Base-by-base conservation (phyloP, 2,113 vertebrate species). In the Felis chaus region DNA sequence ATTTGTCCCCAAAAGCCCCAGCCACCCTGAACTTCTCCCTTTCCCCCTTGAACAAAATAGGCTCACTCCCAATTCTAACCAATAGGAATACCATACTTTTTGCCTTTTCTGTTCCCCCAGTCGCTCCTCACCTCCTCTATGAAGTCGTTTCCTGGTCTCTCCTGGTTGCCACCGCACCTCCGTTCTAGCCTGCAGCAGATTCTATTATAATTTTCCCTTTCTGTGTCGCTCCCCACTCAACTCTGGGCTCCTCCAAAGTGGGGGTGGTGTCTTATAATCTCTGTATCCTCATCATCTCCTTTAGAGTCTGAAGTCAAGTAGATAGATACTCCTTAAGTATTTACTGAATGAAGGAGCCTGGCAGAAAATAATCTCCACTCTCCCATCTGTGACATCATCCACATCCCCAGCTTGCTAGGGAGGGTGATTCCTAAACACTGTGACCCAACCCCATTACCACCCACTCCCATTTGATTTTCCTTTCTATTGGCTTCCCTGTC, bases 111-210 rank as follows among this genome's bases (percentile, higher is more conserved):
- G 8, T 63, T 63, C 66, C 27, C 31, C 50, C 66, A 36, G 73
- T 39, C 73, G 76, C 73, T 9, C 33, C 10, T 33, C 25, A 3
- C 29, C 39, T 69, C n/a, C 50, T 57, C 45, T 23, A 0, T 12
- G 71, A 74, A 82, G 61, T 55, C 21, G 1, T 33, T 66, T 78
- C 10, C 4, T 29, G 55, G 23, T 57, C 31, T 29, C 16, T 10
- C 45, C 1, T 0, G 27, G 33, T 12, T 13, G 29, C n/a, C 36
- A 14, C 74, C 6, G 14, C 5, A 11, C 33, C 23, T 39, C 41
- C 33, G 1, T 16, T 23, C 65, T 41, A 29, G 23, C n/a, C 55
- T 82, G n/a, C 11, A 16, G 63, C 69, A 61, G 7, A 73, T 0
- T 31, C 5, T 15, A 13, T 0, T 66, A 31, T 31, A 55, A n/a